Evolutionary conservation across 1,140 invertebrate species (phyloP), one percentile per base, ranked within the genome.

Genomic region (Linepithema humile): DNA sequence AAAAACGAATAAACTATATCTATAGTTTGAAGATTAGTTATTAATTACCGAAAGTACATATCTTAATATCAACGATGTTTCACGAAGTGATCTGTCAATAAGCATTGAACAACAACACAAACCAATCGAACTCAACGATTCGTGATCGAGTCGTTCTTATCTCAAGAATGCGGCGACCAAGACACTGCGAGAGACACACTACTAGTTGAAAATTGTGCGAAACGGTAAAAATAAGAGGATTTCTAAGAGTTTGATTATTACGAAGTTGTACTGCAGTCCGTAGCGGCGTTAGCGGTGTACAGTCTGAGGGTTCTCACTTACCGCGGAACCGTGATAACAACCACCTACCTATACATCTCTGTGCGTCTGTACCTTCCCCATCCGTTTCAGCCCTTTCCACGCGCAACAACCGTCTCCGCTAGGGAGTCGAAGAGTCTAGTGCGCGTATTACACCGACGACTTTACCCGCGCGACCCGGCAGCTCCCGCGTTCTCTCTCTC

Each of bases 241-340:
- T 84, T 87, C 80, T 69, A 82, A 69, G 48, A 85, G 57, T 85
- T 91, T 90, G 91, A 91, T 93, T 90, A 92, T 93, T 89, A 90
- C 74, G 84, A 90, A 90, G 89, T 88, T 84, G 87, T 78, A 84
- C 83, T 55, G 75, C 72, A 77, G 50, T 74, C 70, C 65, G 88
- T 50, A 29, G 35, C 84, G 86, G 65, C 57, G 80, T 84, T 84
- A 89, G 88, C 88, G 88, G 82, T 85, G 70, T 78, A 83, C 84
- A 89, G 88, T 91, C 82, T 84, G 86, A 93, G 91, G 80, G 87
- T 85, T 89, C 89, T 92, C 90, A 92, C 87, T 93, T 92, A 92
- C 89, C 89, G 84, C 85, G 84, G 88, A 87, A 91, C 91, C 92
- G 91, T 92, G 89, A 94, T 92, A 92, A 93, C 90, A 92, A 92